Base-by-base conservation (phyloP, 2,797 vertebrate genomes). In the Phalloptychus januarius region DNA sequence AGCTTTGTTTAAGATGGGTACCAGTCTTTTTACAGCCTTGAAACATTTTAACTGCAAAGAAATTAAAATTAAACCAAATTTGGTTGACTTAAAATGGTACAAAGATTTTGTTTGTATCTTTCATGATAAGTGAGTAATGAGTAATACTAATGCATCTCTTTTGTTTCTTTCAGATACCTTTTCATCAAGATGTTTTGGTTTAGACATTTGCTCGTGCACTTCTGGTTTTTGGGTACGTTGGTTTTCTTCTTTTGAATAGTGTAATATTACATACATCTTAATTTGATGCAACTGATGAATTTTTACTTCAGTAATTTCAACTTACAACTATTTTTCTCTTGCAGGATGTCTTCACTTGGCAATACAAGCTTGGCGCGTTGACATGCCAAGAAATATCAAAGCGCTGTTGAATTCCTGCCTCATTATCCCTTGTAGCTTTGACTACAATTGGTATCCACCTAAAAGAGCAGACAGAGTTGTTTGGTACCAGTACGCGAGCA, bases 371-470 rank as follows among this genome's bases (percentile, higher is more conserved):
- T 95, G 93, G 93, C 0, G 2, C 0, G 91, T 95, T 6, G 1
- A 2, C 0, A 75, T 93, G 76, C 93, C 92, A 28, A 40, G 33
- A 0, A 48, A 46, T 4, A 90, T 94, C 12, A 73, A 42, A 58
- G 94, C 52, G 25, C 16, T 94, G 36, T 0, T 11, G 5, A 82
- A 65, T 69, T 94, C 93, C 76, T 94, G 94, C 44, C 76, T 95
- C 20, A 85, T 91, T 74, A 94, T 94, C 38, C 94, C 93, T 40
- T 94, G 94, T 77, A 84, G 18, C 16, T 95, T 83, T 73, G 2
- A 71, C 45, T 94, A 93, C 80, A 0, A 42, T 38, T 7, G 0
- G 0, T 1, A 91, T 76, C 90, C 92, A 69, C 92, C 92, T 0
- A 0, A 0, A 3, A 77, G 45, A 52, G 83, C 90, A 54, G 0